phyloP scores from a whole-genome alignment of 1,140 invertebrate species.

The Caerostris darwini region DNA sequence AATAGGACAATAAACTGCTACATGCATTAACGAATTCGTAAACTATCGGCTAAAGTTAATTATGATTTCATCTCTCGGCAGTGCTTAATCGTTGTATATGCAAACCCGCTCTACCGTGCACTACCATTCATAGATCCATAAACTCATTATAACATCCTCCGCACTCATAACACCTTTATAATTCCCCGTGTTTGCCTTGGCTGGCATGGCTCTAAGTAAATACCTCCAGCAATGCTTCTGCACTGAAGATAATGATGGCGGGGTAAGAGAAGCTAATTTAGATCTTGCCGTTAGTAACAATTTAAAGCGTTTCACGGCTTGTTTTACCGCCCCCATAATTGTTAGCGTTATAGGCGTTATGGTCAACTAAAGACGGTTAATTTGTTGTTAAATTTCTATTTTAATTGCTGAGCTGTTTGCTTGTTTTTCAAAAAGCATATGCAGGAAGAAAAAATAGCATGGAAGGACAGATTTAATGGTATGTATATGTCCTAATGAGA shows the following conservation, averaged over 20 bases:
- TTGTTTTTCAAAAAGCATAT: neutral
- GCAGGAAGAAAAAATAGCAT: neutral
- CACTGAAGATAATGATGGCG: slow-evolving; percentile 12
- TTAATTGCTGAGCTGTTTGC: neutral
- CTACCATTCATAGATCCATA: neutral
- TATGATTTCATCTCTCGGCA: neutral
- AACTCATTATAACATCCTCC: slow-evolving; percentile 24
- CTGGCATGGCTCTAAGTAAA: slow-evolving; percentile 30
- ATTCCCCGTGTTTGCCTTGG: slow-evolving; percentile 17
- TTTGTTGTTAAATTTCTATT: slow-evolving; percentile 22
- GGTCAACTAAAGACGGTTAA: slow-evolving; percentile 35
- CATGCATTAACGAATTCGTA: neutral
- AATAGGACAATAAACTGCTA: slow-evolving; percentile 35
- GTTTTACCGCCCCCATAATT: slow-evolving; percentile 34
- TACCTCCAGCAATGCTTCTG: neutral
- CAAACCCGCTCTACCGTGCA: neutral
- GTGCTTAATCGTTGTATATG: neutral
- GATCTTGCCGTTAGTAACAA: slow-evolving; percentile 19
- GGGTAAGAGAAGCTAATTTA: neutral
- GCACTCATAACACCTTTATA: slow-evolving; percentile 1
- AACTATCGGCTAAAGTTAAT: slow-evolving; percentile 19
- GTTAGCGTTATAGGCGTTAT: slow-evolving; percentile 1
- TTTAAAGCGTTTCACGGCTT: neutral
- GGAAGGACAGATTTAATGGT: neutral
- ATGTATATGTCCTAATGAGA: neutral